These are phyloP conservation scores for Syngnathus floridae DNA, from an alignment of 2,113 vertebrate genomes.

Conservation along the genomic window DNA sequence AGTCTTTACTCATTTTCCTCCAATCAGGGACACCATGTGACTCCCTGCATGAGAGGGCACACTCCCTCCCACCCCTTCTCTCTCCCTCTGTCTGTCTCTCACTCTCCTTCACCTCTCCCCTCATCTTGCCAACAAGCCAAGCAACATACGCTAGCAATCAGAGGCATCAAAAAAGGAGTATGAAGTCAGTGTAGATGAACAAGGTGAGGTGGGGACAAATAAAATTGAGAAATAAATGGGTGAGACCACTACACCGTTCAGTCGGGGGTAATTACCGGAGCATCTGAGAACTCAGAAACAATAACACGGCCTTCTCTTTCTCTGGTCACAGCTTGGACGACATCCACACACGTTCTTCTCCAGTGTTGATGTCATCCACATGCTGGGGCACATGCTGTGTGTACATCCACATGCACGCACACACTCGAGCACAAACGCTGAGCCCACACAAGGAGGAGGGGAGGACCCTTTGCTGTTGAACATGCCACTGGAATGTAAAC, in stretches of 20 bases:
- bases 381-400: conserved; percentile 45
- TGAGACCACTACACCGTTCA: not conserved
- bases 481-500: conserved; percentile 72
- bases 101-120: not conserved
- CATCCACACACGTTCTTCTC: conserved; percentile 16
- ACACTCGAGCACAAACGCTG: conserved; percentile 12
- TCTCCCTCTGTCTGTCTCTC: not conserved
- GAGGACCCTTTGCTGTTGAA: conserved; percentile 58
- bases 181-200: conserved; percentile 18
- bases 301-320: not conserved
- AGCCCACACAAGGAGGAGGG: conserved; percentile 71
- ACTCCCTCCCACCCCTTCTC: conserved; percentile 56
- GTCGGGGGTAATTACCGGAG: conserved; percentile 8
- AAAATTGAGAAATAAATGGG: not conserved
- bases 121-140: conserved; percentile 40
- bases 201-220: conserved; percentile 1
- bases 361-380: conserved; percentile 62
- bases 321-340: conserved; percentile 1
- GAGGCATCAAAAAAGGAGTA: conserved; percentile 51
- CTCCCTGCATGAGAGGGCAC: conserved; percentile 72
- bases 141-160: conserved; percentile 67
- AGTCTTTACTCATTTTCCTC: conserved; percentile 75
- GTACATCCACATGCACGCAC: conserved; percentile 16
- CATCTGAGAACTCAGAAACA: conserved; percentile 8
- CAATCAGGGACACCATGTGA: conserved; percentile 75